These are phyloP conservation scores for Paracanthobrama guichenoti DNA, from an alignment of 2,113 vertebrate species.

Conservation along the genomic window DNA sequence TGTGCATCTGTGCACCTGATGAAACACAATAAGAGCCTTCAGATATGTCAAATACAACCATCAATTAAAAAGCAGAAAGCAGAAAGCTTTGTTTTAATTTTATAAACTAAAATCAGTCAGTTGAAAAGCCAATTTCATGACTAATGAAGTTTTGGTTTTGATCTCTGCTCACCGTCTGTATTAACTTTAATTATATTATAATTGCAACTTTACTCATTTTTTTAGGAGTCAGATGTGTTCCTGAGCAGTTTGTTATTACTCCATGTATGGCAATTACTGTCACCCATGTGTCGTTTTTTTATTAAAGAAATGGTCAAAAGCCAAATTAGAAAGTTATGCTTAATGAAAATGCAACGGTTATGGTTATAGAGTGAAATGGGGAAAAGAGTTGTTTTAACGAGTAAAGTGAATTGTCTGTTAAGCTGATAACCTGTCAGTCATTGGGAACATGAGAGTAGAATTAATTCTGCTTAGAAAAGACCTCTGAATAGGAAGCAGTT, in stretches of 20 bases:
- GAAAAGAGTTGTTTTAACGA: neutral
- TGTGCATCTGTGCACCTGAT: slow-evolving; percentile 10
- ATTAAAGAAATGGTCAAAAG: neutral
- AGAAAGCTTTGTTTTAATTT: slow-evolving; percentile 7
- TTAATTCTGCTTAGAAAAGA: neutral
- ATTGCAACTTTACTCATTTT: neutral
- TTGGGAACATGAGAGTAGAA: neutral
- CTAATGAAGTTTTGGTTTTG: neutral
- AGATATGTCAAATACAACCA: slow-evolving; percentile 18
- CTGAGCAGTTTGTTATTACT: neutral
- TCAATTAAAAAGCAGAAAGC: neutral
- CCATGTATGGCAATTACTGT: neutral
- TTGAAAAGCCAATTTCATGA: slow-evolving; percentile 24
- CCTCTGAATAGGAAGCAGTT: neutral
- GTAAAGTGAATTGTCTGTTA: neutral
- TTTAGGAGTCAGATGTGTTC: too few relatives aligned
- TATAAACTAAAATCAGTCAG: slow-evolving; percentile 13
- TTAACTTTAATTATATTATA: neutral
- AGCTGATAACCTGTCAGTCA: neutral
- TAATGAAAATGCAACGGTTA: neutral
- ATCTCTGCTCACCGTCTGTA: neutral
- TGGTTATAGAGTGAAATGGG: slow-evolving; percentile 2
- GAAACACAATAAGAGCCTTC: slow-evolving; percentile 6
- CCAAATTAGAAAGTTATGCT: neutral
- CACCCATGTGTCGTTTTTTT: neutral